Percentiles rank a stretch among this genome's conserved stretches.
These are phyloP conservation scores for Ophion ventricosus DNA, from an alignment of 2,888 invertebrate species.

Conservation along the genomic window DNA sequence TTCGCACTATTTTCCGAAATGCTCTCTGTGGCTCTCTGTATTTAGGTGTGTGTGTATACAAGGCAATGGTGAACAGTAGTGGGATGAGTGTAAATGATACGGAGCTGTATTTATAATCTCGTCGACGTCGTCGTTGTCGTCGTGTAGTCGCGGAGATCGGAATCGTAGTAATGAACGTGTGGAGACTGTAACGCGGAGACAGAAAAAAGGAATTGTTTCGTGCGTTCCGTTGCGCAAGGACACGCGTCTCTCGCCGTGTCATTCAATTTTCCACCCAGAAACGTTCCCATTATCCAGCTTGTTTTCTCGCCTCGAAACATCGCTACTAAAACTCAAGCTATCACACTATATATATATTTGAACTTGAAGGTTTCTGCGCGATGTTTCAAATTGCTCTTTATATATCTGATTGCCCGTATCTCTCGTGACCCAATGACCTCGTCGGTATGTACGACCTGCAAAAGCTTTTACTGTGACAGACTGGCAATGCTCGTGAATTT, in stretches of 20 bases:
- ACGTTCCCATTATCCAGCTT: conserved; percentile 43
- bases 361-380: conserved; percentile 20
- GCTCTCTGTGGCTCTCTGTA: too few species aligned
- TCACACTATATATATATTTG: not conserved
- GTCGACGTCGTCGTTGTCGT: not conserved
- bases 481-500: conserved; percentile 47
- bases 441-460: conserved; percentile 39
- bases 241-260: conserved; percentile 33
- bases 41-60: too few species aligned
- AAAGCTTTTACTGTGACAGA: conserved; percentile 36
- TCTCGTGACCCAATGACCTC: conserved; percentile 63
- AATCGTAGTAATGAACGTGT: not conserved
- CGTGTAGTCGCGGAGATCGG: not conserved
- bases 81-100: not conserved
- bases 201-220: conserved; percentile 39
- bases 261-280: conserved; percentile 47
- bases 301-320: conserved; percentile 36
- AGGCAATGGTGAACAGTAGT: too few species aligned
- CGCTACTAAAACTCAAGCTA: conserved; percentile 1
- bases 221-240: conserved; percentile 43
- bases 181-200: not conserved
- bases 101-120: conserved; percentile 2
- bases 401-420: conserved; percentile 45
- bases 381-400: conserved; percentile 49
- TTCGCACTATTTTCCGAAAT: too few species aligned